Percentiles rank a stretch among this genome's conserved stretches.
phyloP scores from a whole-genome alignment of 2,113 vertebrate species.

The Coryphaenoides rupestris region DNA sequence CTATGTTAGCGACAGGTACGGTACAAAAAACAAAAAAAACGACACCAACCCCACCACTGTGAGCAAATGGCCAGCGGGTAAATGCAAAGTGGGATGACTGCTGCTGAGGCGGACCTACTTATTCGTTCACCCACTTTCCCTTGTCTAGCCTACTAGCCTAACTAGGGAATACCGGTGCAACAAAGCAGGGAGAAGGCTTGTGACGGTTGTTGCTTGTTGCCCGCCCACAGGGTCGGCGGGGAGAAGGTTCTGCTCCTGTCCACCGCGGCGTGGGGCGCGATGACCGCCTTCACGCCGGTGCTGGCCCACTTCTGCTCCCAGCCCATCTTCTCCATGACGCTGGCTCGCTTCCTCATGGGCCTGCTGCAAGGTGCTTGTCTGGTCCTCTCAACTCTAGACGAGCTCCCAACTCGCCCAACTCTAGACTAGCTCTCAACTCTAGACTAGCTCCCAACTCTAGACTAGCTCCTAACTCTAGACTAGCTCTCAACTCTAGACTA shows the following conservation, averaged over 20 bases:
- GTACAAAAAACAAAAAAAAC: too few species aligned
- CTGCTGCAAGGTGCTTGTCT: constrained; percentile 83
- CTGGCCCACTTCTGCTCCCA: constrained; percentile 79
- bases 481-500: too few species aligned
- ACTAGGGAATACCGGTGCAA: too few species aligned
- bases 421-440: too few species aligned
- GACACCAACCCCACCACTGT: too few species aligned
- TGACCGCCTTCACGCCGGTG: constrained; percentile 83
- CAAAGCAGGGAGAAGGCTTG: not conserved
- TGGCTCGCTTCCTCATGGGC: constrained; percentile 87
- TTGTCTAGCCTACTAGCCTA: not conserved
- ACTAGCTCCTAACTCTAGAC: too few species aligned
- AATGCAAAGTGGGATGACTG: too few species aligned
- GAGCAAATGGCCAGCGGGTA: too few species aligned
- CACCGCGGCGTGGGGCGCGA: constrained; percentile 85
- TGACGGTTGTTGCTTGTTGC: constrained; percentile 18
- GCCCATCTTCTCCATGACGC: constrained; percentile 83
- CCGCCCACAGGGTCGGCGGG: constrained; percentile 83
- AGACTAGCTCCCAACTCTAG: too few species aligned
- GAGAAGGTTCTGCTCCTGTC: constrained; percentile 91
- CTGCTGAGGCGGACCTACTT: too few species aligned
- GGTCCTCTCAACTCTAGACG: too few species aligned
- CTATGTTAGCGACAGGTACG: constrained; percentile 85
- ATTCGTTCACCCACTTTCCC: not conserved
- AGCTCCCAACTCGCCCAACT: too few species aligned